These are phyloP conservation scores for Scaptomyza montana DNA, from an alignment of 1,140 invertebrate genomes.

Conservation along the genomic window DNA sequence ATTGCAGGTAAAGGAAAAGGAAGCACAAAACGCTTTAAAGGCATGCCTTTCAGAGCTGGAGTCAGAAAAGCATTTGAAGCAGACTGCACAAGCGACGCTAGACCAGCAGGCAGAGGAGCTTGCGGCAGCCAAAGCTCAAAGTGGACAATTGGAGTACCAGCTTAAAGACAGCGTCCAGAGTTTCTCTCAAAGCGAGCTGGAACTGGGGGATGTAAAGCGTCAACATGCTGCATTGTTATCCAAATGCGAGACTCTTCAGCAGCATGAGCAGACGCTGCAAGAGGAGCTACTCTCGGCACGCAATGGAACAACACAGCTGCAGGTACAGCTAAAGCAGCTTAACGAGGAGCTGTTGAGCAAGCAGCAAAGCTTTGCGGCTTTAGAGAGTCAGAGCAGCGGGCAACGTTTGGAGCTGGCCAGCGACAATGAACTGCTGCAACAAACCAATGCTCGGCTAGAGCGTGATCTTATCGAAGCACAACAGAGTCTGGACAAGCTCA, in stretches of 20 bases:
- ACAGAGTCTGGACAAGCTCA: slow-evolving; percentile 66
- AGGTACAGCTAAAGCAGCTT: slow-evolving; percentile 38
- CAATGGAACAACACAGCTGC: slow-evolving; percentile 23
- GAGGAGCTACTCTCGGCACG: slow-evolving; percentile 40
- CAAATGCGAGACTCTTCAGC: slow-evolving; percentile 52
- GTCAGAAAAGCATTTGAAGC: slow-evolving; percentile 22
- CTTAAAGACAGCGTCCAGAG: slow-evolving; percentile 32
- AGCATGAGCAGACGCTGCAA: slow-evolving; percentile 54
- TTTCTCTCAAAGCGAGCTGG: slow-evolving; percentile 40
- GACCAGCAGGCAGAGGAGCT: slow-evolving; percentile 41
- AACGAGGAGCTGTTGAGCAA: slow-evolving; percentile 50
- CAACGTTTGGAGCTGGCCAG: slow-evolving; percentile 42
- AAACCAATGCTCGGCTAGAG: slow-evolving; percentile 64
- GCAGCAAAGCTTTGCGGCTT: slow-evolving; percentile 49
- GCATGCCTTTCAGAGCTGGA: slow-evolving; percentile 15
- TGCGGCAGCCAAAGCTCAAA: neutral
- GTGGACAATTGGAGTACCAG: slow-evolving; percentile 26
- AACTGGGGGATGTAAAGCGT: slow-evolving; percentile 50
- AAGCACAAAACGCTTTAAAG: slow-evolving; percentile 7
- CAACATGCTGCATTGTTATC: slow-evolving; percentile 45
- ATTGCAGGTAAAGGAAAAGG: slow-evolving; percentile 19
- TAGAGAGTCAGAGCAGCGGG: slow-evolving; percentile 28
- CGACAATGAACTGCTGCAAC: slow-evolving; percentile 54
- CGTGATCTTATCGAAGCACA: slow-evolving; percentile 84
- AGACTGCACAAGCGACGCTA: slow-evolving; percentile 33